A percentile compares a stretch with the other conserved stretches of the same genome.
Evolutionary conservation across 2,797 vertebrate genomes (phyloP).

Genomic region (Silurus aristotelis): DNA sequence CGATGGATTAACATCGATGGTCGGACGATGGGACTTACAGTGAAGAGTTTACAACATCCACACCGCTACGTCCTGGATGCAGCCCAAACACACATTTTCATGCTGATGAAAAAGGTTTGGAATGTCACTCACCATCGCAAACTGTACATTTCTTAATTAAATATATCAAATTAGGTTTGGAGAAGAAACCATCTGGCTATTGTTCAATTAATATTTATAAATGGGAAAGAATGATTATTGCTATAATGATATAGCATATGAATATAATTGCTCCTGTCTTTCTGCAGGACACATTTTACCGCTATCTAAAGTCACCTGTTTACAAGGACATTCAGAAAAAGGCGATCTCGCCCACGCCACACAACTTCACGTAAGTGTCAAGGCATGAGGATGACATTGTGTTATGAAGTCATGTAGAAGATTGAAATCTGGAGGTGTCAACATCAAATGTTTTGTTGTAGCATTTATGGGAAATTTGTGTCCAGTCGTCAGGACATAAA

Average conservation of each 20-base stretch:
- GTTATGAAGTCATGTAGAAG: not conserved
- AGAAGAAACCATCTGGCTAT: too few species aligned
- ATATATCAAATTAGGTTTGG: too few species aligned
- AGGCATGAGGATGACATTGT: not conserved
- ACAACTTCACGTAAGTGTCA: constrained; percentile 84
- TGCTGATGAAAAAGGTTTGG: constrained; percentile 97
- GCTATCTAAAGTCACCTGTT: constrained; percentile 93
- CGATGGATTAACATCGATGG: constrained; percentile 99
- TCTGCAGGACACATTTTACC: constrained; percentile 90
- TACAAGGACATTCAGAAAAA: constrained; percentile 95
- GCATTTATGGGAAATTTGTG: not conserved
- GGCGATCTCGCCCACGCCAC: constrained; percentile 79
- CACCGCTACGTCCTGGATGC: constrained; percentile 94
- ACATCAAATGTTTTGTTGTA: not conserved
- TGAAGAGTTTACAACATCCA: constrained; percentile 89
- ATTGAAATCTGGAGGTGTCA: not conserved
- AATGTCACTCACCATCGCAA: not conserved
- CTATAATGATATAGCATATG: not conserved
- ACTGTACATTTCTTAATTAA: not conserved
- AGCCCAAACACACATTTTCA: constrained; percentile 94
- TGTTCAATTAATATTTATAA: not conserved
- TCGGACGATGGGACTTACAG: constrained; percentile 94
- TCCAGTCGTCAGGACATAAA: not conserved
- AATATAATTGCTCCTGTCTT: not conserved
- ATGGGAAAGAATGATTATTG: not conserved